Evolutionary conservation across 2,888 invertebrate species (phyloP).

Genomic region (Drosophila niveifrons): DNA sequence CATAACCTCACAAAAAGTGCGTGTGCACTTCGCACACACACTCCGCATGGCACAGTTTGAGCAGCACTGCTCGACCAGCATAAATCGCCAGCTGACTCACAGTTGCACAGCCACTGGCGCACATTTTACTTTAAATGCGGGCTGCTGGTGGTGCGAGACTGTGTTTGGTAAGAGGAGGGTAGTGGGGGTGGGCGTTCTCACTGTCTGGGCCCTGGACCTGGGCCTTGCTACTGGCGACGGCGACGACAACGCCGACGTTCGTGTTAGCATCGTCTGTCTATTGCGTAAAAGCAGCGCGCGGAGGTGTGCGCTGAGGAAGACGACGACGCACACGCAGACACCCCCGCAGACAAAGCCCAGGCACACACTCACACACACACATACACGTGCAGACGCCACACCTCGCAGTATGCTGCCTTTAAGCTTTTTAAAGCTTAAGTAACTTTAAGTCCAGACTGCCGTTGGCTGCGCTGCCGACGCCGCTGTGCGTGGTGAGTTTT

Average conservation of each 20-base stretch:
- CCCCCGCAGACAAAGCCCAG: slow-evolving; percentile 62
- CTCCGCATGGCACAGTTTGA: slow-evolving; percentile 28
- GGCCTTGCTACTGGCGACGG: slow-evolving; percentile 24
- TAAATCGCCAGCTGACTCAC: slow-evolving; percentile 28
- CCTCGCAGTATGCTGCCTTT: slow-evolving; percentile 32
- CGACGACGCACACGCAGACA: slow-evolving; percentile 50
- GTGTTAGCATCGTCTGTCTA: slow-evolving; percentile 54
- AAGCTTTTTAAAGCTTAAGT: slow-evolving; percentile 51
- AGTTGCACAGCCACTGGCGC: slow-evolving; percentile 38
- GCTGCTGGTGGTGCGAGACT: not conserved
- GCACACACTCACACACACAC: slow-evolving; percentile 22
- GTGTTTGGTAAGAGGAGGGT: not conserved
- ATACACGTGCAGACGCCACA: slow-evolving; percentile 33
- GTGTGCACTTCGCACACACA: not conserved
- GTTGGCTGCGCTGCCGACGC: slow-evolving; percentile 3
- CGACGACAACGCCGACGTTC: slow-evolving; percentile 18
- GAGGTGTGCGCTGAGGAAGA: slow-evolving; percentile 2
- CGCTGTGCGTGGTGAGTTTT: slow-evolving; percentile 60
- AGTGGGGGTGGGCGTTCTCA: not conserved
- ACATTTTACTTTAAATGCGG: slow-evolving; percentile 5
- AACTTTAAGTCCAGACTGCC: slow-evolving; percentile 39
- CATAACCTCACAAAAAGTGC: slow-evolving; percentile 34
- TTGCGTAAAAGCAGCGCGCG: slow-evolving; percentile 69
- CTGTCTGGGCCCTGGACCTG: slow-evolving; percentile 45
- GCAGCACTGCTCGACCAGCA: slow-evolving; percentile 6